phyloP scores from a whole-genome alignment of 2,797 vertebrate species.

The Megaceryle alcyon region DNA sequence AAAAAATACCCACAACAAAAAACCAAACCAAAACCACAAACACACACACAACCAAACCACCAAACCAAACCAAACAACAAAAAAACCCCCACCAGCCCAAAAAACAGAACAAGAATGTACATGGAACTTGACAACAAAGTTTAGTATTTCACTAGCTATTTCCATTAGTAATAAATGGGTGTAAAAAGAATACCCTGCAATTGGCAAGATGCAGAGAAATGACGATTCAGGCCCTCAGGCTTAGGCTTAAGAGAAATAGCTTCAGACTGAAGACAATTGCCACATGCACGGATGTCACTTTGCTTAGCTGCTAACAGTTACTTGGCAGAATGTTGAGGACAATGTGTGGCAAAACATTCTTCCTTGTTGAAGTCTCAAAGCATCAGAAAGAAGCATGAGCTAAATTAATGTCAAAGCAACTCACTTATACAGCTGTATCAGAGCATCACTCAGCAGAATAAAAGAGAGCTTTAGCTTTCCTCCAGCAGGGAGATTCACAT shows the following conservation, averaged over 20 bases:
- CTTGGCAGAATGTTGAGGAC: slow-evolving; percentile 45
- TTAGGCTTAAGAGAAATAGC: slow-evolving; percentile 29
- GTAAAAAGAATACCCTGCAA: background rate
- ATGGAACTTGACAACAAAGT: background rate
- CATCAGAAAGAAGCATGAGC: background rate
- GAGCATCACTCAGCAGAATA: background rate
- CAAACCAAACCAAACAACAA: background rate
- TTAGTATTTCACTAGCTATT: background rate
- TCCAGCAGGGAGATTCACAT: background rate
- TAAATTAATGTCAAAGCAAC: slow-evolving; percentile 32
- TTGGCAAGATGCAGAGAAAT: background rate
- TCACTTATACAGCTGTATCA: background rate
- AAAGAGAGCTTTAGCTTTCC: background rate
- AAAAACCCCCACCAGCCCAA: background rate
- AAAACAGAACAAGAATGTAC: background rate
- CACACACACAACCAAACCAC: no score
- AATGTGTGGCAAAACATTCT: slow-evolving; percentile 40
- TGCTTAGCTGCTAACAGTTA: slow-evolving; percentile 26
- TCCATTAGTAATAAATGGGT: background rate
- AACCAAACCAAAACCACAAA: background rate
- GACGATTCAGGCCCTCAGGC: background rate
- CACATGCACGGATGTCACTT: slow-evolving; percentile 29
- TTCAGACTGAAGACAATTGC: slow-evolving; percentile 35
- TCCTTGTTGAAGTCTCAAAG: background rate
- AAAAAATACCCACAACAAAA: no score